Percentiles rank a stretch among this genome's conserved stretches.
These are phyloP conservation scores for Mimachlamys varia DNA, from an alignment of 2,888 invertebrate genomes.

Conservation along the genomic window DNA sequence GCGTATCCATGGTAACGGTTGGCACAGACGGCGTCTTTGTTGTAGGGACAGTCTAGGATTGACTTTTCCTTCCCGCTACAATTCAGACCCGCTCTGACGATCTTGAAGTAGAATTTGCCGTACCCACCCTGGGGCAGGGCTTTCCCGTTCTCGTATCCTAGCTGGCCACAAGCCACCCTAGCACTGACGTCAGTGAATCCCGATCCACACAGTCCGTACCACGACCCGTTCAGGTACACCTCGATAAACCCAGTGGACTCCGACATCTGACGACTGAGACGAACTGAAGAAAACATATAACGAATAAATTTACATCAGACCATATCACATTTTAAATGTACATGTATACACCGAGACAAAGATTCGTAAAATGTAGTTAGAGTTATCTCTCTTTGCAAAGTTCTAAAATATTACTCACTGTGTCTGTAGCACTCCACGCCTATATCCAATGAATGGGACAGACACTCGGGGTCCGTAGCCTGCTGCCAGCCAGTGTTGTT, in stretches of 20 bases:
- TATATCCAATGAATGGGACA: conserved; percentile 55
- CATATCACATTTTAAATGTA: neutral
- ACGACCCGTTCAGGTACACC: conserved; percentile 82
- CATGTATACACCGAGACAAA: neutral
- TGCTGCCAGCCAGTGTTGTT: conserved; percentile 62
- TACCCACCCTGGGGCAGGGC: conserved; percentile 59
- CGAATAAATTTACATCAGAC: no score
- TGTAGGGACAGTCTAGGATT: conserved; percentile 62
- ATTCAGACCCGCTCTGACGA: conserved; percentile 58
- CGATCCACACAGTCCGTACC: conserved; percentile 89
- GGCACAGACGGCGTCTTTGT: conserved; percentile 55
- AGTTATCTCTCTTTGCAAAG: neutral
- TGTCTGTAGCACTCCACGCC: conserved; percentile 64
- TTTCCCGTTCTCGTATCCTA: conserved; percentile 80
- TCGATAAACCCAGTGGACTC: conserved; percentile 63
- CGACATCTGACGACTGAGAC: conserved; percentile 48
- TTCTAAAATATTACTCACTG: conserved; percentile 52
- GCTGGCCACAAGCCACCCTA: conserved; percentile 86
- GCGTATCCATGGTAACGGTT: conserved; percentile 62
- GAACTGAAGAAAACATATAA: conserved; percentile 55
- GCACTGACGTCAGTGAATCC: conserved; percentile 88
- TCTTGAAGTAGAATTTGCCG: conserved; percentile 58
- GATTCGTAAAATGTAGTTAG: neutral
- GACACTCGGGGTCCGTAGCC: conserved; percentile 45
- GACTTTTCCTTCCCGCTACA: conserved; percentile 63